A percentile compares a stretch with the other conserved stretches of the same genome.
These are phyloP conservation scores for Perca schrenkii DNA, from an alignment of 2,113 vertebrate species.

Conservation along the genomic window DNA sequence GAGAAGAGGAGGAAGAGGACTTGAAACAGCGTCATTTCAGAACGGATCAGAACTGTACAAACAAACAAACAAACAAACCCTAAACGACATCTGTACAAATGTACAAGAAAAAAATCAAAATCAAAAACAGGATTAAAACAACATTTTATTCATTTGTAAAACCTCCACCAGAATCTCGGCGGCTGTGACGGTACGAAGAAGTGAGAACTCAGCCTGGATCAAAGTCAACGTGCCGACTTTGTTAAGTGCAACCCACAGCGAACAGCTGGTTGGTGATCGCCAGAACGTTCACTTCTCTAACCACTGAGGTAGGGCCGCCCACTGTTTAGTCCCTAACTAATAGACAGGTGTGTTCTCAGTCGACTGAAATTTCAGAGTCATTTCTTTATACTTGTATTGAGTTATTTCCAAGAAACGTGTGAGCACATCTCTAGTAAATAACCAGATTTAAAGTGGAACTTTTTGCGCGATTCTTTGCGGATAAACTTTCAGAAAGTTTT, in stretches of 20 bases:
- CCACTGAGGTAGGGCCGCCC: too few relatives aligned
- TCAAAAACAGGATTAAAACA: slow-evolving; percentile 55
- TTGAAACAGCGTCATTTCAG: slow-evolving; percentile 44
- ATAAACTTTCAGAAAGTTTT: too few relatives aligned
- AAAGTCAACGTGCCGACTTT: slow-evolving; percentile 32
- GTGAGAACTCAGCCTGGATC: slow-evolving; percentile 3
- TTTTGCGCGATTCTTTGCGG: too few relatives aligned
- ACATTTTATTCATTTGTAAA: slow-evolving; percentile 32
- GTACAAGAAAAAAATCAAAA: slow-evolving; percentile 36
- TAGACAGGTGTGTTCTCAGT: too few relatives aligned
- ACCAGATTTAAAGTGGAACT: too few relatives aligned
- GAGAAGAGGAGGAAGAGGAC: slow-evolving; percentile 1
- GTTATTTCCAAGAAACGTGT: too few relatives aligned
- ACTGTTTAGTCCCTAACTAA: too few relatives aligned
- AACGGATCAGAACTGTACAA: slow-evolving; percentile 58
- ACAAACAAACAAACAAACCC: slow-evolving; percentile 42
- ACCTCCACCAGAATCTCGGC: background rate
- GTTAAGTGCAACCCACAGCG: slow-evolving; percentile 52
- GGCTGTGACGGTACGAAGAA: slow-evolving; percentile 1
- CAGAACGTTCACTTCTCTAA: background rate
- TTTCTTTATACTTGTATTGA: too few relatives aligned
- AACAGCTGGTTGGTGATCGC: background rate
- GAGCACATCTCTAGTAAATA: too few relatives aligned
- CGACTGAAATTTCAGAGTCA: too few relatives aligned
- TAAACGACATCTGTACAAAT: slow-evolving; percentile 70